These are phyloP conservation scores for Cheilosia grossa DNA, from an alignment of 2,888 invertebrate genomes.

Conservation along the genomic window DNA sequence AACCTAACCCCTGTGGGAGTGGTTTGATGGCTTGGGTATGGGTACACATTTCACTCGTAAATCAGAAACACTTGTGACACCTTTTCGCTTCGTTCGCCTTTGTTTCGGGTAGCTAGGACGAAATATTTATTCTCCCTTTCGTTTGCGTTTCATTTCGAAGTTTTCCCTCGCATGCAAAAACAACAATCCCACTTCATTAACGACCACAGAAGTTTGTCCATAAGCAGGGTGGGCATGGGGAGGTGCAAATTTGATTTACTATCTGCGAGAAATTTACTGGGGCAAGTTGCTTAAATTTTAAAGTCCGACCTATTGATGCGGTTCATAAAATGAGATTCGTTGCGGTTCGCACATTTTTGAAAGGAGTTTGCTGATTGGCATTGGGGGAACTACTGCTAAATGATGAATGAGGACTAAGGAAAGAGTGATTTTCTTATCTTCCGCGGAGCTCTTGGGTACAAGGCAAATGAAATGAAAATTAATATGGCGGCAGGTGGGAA, in stretches of 20 bases:
- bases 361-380: no score
- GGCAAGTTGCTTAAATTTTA: background rate
- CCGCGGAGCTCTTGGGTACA: no score
- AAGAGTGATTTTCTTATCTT: no score
- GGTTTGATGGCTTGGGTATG: constrained; percentile 18
- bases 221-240: constrained; percentile 4
- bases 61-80: constrained; percentile 71
- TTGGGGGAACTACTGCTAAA: no score
- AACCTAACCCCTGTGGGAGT: constrained; percentile 8
- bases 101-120: constrained; percentile 14
- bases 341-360: no score
- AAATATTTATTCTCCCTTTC: constrained; percentile 25
- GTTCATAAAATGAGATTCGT: no score
- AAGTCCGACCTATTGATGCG: no score
- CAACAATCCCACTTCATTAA: constrained; percentile 67
- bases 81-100: constrained; percentile 53
- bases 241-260: constrained; percentile 63
- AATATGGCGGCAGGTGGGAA: no score
- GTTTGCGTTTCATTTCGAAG: constrained; percentile 23
- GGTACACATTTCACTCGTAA: constrained; percentile 63
- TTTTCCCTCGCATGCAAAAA: constrained; percentile 8
- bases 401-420: no score
- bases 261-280: constrained; percentile 30
- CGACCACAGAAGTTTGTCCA: constrained; percentile 60
- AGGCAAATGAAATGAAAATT: no score